A percentile compares a stretch with the other conserved stretches of the same genome.
Evolutionary conservation across 2,797 vertebrate genomes (phyloP).

Genomic region (Vespertilio murinus): DNA sequence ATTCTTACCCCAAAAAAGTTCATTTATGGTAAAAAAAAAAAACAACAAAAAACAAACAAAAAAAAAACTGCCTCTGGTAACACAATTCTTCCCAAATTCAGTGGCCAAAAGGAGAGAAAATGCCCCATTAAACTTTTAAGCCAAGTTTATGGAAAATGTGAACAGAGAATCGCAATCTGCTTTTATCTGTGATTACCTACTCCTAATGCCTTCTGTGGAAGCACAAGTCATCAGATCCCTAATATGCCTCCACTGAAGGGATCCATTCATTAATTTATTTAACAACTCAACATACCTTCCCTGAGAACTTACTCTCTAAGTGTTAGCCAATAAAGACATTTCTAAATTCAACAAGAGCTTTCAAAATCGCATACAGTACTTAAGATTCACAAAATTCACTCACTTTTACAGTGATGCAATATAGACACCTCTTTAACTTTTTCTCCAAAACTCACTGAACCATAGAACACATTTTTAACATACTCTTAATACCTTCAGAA

Average conservation of each 20-base stretch:
- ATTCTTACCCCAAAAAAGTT: background rate
- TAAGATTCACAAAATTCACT: background rate
- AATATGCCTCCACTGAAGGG: background rate
- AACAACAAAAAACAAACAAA: background rate
- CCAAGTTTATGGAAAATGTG: background rate
- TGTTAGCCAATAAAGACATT: background rate
- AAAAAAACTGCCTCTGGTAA: background rate
- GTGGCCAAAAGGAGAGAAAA: background rate
- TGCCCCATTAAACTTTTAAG: background rate
- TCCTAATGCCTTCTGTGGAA: background rate
- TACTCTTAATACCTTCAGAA: background rate
- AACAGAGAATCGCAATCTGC: background rate
- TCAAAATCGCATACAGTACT: background rate
- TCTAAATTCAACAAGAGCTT: background rate
- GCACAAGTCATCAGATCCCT: background rate
- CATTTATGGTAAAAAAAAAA: background rate
- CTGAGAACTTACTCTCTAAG: background rate
- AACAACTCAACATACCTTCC: background rate
- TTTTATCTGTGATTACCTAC: background rate
- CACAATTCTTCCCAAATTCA: background rate
- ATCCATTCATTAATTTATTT: background rate
- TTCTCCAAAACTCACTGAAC: slow-evolving; percentile 1
- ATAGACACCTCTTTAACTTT: background rate
- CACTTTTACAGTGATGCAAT: background rate
- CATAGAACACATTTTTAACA: background rate